phyloP scores from a whole-genome alignment of 1,140 invertebrate species.

The Rhizoglyphus robini region DNA sequence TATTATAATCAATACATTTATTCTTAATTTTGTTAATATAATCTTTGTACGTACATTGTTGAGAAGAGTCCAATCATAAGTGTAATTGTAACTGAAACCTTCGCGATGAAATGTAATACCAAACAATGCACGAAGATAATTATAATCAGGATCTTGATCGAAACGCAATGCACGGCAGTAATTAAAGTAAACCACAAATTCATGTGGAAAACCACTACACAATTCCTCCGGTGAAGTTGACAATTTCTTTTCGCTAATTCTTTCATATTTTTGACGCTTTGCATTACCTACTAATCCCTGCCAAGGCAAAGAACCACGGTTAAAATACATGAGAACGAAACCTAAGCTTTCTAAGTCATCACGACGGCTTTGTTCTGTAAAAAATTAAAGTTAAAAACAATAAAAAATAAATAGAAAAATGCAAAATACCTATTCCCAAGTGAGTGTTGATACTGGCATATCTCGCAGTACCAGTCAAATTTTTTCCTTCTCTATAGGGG shows the following conservation, averaged over 20 bases:
- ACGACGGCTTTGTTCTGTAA: no score
- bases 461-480: constrained; percentile 89
- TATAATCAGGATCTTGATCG: constrained; percentile 48
- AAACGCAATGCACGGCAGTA: constrained; percentile 46
- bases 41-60: constrained; percentile 30
- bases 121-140: constrained; percentile 44
- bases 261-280: no score
- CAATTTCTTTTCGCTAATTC: constrained; percentile 44
- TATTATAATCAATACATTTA: no score
- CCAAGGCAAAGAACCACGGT: no score
- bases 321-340: no score
- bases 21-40: background rate
- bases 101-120: constrained; percentile 44
- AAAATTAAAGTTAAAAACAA: constrained; percentile 17
- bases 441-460: constrained; percentile 97
- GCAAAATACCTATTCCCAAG: no score
- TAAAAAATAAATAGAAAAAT: constrained; percentile 10
- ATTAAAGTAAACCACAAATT: constrained; percentile 46
- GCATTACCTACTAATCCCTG: no score
- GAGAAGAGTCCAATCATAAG: constrained; percentile 49
- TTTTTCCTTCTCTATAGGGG: no score
- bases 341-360: constrained; percentile 62
- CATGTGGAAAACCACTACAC: constrained; percentile 40
- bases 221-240: constrained; percentile 39
- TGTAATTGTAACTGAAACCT: constrained; percentile 47